phyloP scores from a whole-genome alignment of 2,113 vertebrate genomes.

The Saccopteryx leptura region DNA sequence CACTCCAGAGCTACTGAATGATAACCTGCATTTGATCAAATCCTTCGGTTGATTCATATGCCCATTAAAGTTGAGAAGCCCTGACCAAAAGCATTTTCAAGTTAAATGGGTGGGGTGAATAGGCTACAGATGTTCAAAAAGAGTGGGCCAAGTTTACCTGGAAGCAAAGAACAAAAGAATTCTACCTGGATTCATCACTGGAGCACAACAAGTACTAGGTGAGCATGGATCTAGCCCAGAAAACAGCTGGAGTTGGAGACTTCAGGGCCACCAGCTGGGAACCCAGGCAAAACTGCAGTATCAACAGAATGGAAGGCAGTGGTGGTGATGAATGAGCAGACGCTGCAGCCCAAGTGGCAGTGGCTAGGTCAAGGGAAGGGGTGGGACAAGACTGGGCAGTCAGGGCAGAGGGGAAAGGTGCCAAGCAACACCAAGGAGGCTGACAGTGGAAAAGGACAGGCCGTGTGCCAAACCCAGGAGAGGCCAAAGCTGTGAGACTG shows the following conservation, averaged over 20 bases:
- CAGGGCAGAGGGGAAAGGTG: background rate
- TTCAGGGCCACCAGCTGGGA: no score
- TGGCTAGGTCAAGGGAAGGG: background rate
- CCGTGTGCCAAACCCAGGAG: slow-evolving; percentile 26
- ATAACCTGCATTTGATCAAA: background rate
- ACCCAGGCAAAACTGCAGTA: background rate
- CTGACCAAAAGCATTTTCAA: background rate
- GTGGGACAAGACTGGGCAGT: background rate
- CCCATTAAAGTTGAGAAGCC: background rate
- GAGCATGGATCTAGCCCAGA: background rate
- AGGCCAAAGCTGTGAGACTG: slow-evolving; percentile 62
- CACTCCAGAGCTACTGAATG: background rate
- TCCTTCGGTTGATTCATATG: background rate
- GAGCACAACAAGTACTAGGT: background rate
- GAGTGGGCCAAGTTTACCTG: background rate
- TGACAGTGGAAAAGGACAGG: slow-evolving; percentile 60
- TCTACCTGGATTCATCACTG: background rate
- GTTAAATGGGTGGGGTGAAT: background rate
- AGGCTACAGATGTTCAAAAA: background rate
- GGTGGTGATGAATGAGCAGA: background rate
- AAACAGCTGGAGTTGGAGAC: background rate
- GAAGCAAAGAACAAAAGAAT: background rate
- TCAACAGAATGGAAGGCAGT: background rate
- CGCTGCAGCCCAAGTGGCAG: background rate
- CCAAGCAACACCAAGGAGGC: slow-evolving; percentile 23